phyloP scores from a whole-genome alignment of 2,888 invertebrate genomes.

The Lasioglossum malachurum region DNA sequence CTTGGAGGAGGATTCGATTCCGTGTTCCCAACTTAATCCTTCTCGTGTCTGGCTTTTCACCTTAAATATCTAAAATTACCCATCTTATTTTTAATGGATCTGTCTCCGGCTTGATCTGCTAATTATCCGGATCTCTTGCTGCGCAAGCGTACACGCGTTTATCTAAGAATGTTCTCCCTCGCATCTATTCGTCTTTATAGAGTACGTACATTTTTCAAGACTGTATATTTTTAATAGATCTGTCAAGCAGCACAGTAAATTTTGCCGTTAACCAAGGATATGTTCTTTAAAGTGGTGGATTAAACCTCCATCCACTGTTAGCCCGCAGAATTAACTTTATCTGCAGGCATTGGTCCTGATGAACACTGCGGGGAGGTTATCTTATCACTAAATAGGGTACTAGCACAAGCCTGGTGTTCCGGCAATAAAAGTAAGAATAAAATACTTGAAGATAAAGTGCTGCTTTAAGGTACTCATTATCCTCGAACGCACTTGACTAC shows the following conservation, averaged over 20 bases:
- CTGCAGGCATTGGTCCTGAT: neutral
- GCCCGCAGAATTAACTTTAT: neutral
- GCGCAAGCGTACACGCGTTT: neutral
- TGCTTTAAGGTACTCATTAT: neutral
- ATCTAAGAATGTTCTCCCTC: neutral
- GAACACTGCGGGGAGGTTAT: neutral
- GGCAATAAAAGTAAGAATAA: neutral
- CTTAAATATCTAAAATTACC: conserved; percentile 23
- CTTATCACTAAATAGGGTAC: conserved; percentile 1
- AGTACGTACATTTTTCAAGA: no score
- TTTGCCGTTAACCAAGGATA: neutral
- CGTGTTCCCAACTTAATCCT: conserved; percentile 33
- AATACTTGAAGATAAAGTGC: neutral
- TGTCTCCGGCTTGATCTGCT: neutral
- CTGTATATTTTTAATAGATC: no score
- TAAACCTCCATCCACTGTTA: neutral
- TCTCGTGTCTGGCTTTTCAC: neutral
- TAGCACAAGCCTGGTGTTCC: neutral
- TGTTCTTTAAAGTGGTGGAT: neutral
- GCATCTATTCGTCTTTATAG: no score
- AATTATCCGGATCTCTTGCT: neutral
- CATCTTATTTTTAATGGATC: conserved; percentile 12
- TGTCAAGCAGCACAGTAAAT: neutral
- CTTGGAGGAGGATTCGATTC: conserved; percentile 40
- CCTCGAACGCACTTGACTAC: neutral